phyloP scores from a whole-genome alignment of 2,888 invertebrate genomes.

The Drosophila anceps region DNA sequence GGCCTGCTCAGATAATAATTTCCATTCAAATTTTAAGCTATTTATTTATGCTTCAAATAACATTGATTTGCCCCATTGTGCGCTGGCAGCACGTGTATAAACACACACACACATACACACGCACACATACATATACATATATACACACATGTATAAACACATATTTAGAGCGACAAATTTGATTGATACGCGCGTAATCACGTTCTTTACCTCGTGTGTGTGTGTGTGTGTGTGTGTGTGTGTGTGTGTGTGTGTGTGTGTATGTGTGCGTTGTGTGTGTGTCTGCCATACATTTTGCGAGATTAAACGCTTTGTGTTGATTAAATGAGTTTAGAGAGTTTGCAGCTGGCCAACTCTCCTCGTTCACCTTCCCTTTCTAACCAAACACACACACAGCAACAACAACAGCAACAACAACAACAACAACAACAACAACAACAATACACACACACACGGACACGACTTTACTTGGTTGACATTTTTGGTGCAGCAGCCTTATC shows the following conservation, averaged over 20 bases:
- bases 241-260: conserved; percentile 11
- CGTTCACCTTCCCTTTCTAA: conserved; percentile 16
- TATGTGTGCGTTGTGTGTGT: conserved; percentile 24
- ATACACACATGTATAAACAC: not conserved
- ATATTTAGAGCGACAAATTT: conserved; percentile 22
- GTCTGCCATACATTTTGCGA: conserved; percentile 52
- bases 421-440: no score
- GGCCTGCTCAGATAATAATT: not conserved
- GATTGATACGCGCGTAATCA: conserved; percentile 53
- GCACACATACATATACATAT: not conserved
- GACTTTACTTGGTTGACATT: conserved; percentile 50
- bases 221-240: conserved; percentile 26
- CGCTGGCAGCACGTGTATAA: conserved; percentile 17
- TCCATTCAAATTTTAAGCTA: not conserved
- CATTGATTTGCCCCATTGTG: conserved; percentile 9
- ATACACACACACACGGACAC: not conserved
- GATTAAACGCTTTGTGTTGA: conserved; percentile 76
- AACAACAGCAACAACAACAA: conserved; percentile 1
- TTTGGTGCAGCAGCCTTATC: conserved; percentile 33
- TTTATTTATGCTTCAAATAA: not conserved
- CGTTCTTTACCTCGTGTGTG: conserved; percentile 16
- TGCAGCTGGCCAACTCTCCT: conserved; percentile 41
- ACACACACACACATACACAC: conserved; percentile 3
- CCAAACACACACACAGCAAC: conserved; percentile 6
- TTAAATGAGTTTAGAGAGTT: conserved; percentile 73